A percentile compares a stretch with the other conserved stretches of the same genome.
phyloP scores from a whole-genome alignment of 2,113 vertebrate genomes.

The Scartelaos histophorus region DNA sequence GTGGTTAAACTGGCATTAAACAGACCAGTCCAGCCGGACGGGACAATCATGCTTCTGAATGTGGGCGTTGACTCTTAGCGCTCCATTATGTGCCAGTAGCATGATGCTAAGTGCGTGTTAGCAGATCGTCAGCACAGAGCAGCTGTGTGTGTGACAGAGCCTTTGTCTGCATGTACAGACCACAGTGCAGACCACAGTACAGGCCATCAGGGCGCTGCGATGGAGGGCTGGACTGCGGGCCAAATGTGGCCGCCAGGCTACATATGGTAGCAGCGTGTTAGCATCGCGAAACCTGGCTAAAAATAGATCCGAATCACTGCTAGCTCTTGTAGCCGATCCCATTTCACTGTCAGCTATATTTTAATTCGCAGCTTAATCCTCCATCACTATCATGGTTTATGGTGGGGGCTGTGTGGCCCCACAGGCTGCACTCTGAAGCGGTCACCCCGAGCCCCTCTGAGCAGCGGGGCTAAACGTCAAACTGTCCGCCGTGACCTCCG shows the following conservation, averaged over 20 bases:
- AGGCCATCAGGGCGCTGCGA: too few species aligned
- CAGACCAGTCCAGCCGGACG: too few species aligned
- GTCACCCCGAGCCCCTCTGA: not conserved
- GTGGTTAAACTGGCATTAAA: too few species aligned
- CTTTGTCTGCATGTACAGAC: not conserved
- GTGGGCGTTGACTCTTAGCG: slow-evolving; percentile 31
- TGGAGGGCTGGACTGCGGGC: slow-evolving; percentile 39
- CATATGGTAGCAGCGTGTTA: slow-evolving; percentile 72
- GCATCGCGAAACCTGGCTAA: slow-evolving; percentile 79
- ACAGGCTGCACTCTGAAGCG: not conserved
- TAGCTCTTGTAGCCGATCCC: slow-evolving; percentile 44
- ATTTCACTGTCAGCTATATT: slow-evolving; percentile 68
- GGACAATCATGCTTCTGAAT: not conserved
- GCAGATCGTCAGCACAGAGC: slow-evolving; percentile 14
- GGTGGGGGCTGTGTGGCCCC: not conserved
- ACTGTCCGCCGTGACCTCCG: slow-evolving; percentile 57
- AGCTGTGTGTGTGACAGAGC: not conserved
- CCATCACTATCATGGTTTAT: not conserved
- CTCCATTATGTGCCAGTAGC: slow-evolving; percentile 8
- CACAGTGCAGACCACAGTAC: too few species aligned
- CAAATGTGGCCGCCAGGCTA: slow-evolving; percentile 72
- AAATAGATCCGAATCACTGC: slow-evolving; percentile 80
- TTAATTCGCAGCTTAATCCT: slow-evolving; percentile 4
- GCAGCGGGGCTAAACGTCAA: slow-evolving; percentile 19
- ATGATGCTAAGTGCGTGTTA: slow-evolving; percentile 24